phyloP scores from a whole-genome alignment of 2,797 vertebrate genomes.

The Varecia variegata region DNA sequence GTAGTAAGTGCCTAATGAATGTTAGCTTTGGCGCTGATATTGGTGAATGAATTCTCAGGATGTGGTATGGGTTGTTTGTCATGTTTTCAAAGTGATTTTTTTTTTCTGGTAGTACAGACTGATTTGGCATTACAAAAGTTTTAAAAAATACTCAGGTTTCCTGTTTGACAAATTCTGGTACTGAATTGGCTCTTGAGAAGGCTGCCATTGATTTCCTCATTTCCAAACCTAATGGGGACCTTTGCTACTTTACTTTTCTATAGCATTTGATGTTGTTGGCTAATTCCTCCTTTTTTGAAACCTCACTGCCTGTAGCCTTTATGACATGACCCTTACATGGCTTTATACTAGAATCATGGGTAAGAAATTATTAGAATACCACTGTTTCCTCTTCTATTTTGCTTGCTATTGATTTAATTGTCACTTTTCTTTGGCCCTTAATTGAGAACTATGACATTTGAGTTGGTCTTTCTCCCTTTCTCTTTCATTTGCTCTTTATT shows the following conservation, averaged over 20 bases:
- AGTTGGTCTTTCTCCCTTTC: background rate
- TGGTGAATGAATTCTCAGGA: background rate
- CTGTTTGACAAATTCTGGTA: background rate
- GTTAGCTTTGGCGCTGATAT: background rate
- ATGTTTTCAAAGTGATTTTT: background rate
- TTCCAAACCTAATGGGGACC: background rate
- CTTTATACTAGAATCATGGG: background rate
- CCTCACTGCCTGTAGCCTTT: background rate
- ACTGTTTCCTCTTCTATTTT: background rate
- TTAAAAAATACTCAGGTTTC: background rate
- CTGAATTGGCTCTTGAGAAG: background rate
- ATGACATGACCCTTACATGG: background rate
- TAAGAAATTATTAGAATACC: background rate
- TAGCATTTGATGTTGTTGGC: background rate
- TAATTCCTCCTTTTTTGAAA: background rate
- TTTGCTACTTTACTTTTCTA: background rate
- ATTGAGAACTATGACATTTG: background rate
- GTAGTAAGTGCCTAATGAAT: background rate
- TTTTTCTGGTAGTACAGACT: background rate
- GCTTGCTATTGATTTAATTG: background rate
- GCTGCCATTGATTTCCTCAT: background rate
- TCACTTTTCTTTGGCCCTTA: background rate
- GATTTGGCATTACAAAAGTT: background rate
- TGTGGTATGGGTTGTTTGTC: background rate
- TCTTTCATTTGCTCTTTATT: background rate